These are phyloP conservation scores for Cerastoderma edule DNA, from an alignment of 2,888 invertebrate species.

Conservation along the genomic window DNA sequence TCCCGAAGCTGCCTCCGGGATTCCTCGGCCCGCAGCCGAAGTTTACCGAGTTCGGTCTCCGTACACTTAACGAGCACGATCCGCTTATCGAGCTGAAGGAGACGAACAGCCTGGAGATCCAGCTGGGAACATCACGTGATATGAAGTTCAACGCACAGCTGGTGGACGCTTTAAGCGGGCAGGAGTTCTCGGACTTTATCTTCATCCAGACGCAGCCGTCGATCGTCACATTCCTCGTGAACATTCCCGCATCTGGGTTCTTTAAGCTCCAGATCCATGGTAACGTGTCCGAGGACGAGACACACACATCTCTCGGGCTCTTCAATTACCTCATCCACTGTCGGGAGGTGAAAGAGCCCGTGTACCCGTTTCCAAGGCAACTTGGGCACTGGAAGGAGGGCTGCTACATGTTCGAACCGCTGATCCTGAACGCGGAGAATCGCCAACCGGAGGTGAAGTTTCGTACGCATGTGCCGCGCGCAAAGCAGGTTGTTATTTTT, in stretches of 20 bases:
- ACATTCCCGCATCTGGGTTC: constrained; percentile 64
- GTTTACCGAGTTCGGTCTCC: constrained; percentile 66
- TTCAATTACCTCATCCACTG: constrained; percentile 67
- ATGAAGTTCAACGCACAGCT: constrained; percentile 69
- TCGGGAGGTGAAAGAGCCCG: constrained; percentile 42
- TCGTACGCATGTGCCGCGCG: constrained; percentile 64
- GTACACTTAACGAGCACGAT: constrained; percentile 65
- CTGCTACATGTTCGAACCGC: constrained; percentile 67
- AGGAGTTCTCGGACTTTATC: constrained; percentile 63
- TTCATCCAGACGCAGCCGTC: constrained; percentile 67
- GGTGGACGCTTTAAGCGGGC: constrained; percentile 50
- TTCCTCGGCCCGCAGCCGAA: constrained; percentile 71
- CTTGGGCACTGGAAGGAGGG: constrained; percentile 72
- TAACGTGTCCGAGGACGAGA: constrained; percentile 64
- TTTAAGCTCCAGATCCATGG: constrained; percentile 69
- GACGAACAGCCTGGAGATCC: constrained; percentile 62
- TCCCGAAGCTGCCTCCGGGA: constrained; percentile 65
- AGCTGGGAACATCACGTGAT: constrained; percentile 61
- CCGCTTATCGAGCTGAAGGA: constrained; percentile 66
- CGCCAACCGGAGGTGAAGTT: constrained; percentile 61
- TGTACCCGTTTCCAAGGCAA: constrained; percentile 64
- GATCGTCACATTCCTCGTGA: constrained; percentile 65
- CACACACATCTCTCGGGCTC: constrained; percentile 65
- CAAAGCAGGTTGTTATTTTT: constrained; percentile 66
- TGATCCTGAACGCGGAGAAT: constrained; percentile 52